phyloP scores from a whole-genome alignment of 2,113 vertebrate genomes.

The Cettia cetti region DNA sequence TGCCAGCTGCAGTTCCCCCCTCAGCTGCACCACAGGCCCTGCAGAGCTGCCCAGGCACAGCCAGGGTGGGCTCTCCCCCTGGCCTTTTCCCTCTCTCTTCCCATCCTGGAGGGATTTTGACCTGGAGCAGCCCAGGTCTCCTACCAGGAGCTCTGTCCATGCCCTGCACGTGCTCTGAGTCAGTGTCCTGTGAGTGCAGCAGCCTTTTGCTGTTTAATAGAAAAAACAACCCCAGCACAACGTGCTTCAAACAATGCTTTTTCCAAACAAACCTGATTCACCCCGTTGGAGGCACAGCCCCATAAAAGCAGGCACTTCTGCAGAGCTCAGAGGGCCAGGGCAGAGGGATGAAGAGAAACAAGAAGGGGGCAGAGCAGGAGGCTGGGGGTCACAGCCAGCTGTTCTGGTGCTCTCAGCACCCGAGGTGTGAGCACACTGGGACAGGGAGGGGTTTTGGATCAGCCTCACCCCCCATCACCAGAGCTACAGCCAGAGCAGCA shows the following conservation, averaged over 20 bases:
- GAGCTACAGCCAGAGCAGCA: neutral
- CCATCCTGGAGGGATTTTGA: neutral
- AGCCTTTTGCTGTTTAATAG: neutral
- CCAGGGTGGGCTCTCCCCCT: neutral
- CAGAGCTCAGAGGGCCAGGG: neutral
- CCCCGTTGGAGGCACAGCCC: neutral
- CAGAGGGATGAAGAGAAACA: neutral
- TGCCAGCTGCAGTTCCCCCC: neutral
- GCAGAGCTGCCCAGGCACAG: neutral
- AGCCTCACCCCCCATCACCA: neutral
- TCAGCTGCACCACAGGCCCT: neutral
- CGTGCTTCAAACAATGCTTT: neutral
- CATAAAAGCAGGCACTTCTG: accelerated
- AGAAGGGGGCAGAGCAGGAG: neutral
- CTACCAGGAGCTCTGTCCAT: accelerated
- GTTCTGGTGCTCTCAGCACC: neutral
- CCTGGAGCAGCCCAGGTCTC: neutral
- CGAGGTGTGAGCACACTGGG: accelerated
- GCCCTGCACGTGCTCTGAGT: neutral
- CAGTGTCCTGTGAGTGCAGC: neutral
- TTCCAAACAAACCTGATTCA: neutral
- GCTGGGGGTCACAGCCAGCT: neutral
- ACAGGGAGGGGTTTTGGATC: accelerated
- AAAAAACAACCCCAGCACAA: neutral
- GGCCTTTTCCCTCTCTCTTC: neutral